Evolutionary conservation across 2,888 invertebrate species (phyloP), one percentile per base, ranked within the genome.

Genomic region (Sarcophaga carnaria): DNA sequence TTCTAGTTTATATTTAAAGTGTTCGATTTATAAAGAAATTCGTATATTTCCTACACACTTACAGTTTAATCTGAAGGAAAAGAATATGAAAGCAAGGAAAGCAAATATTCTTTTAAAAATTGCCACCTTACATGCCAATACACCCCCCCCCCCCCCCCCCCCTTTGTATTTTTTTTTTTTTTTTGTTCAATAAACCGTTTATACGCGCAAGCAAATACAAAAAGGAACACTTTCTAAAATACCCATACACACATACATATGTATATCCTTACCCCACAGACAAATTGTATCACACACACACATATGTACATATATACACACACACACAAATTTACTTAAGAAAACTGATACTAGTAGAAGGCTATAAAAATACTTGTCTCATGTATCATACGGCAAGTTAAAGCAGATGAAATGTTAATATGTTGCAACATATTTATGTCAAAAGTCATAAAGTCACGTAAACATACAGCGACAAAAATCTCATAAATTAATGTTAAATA

Each of bases 381-480:
- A 70, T 71, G 79, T 79, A 60, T 74, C 66, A 63, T 80, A 66
- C 62, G 22, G 71, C 22, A 77, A 77, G 67, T 85, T 80, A 63
- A 76, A 86, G 75, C 71, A 86, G 80, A 83, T 86, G 86, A 86
- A 86, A 86, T 86, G 86, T 86, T 83, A 86, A 83, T 86, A 83
- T 83, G 83, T 86, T 86, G 83, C 83, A 83, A 72, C 86, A 77
- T 83, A 80, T 83, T 83, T 72, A 86, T 83, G 86, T 80, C 86
- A 83, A 83, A 80, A 86, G 83, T 86, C 86, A 86, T 86, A 86
- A 86, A 86, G 86, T 86, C 86, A 83, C 83, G 86, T 86, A 83
- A 86, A 86, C 64, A 77, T 72, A 69, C 67, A 82, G 85, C 82
- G 83, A 76, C 80, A 80, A 83, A 83, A 83, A 69, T 77, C 80